Evolutionary conservation across 2,888 invertebrate genomes (phyloP).

Genomic region (Ernsta delagoae): DNA sequence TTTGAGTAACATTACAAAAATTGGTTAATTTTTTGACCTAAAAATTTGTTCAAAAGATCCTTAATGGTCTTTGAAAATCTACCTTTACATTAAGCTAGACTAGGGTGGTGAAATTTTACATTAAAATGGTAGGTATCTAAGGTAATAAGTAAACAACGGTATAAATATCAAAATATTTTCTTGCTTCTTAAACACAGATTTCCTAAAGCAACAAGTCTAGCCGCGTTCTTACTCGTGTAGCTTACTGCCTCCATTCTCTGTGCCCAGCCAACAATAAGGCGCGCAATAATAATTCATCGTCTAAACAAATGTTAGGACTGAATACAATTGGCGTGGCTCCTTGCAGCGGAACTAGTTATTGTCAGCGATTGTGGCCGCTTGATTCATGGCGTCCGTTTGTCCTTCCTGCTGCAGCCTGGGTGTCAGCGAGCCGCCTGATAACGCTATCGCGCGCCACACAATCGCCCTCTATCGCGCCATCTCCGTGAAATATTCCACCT

Average conservation of each 20-base stretch:
- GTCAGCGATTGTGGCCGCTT: constrained; percentile 52
- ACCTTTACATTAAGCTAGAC: too few species aligned
- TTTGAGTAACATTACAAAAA: too few species aligned
- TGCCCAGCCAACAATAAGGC: constrained; percentile 14
- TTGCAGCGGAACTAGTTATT: constrained; percentile 50
- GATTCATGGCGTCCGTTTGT: constrained; percentile 74
- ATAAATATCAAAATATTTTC: too few species aligned
- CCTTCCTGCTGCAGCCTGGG: constrained; percentile 59
- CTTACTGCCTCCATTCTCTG: constrained; percentile 9
- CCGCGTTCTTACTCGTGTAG: background rate
- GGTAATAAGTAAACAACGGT: too few species aligned
- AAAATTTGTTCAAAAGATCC: too few species aligned
- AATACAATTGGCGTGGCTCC: constrained; percentile 45
- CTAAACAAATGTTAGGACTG: constrained; percentile 48
- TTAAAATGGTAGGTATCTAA: too few species aligned
- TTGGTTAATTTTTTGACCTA: too few species aligned
- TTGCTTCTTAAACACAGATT: background rate
- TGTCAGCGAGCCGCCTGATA: constrained; percentile 57
- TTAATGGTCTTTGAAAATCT: too few species aligned
- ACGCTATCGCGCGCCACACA: constrained; percentile 64
- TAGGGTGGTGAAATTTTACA: too few species aligned
- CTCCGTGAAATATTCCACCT: constrained; percentile 79
- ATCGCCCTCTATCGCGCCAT: constrained; percentile 73
- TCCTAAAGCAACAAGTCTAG: background rate
- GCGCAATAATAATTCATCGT: constrained; percentile 40